Base-by-base conservation (phyloP, 2,888 invertebrate genomes). In the Apamea crenata region DNA sequence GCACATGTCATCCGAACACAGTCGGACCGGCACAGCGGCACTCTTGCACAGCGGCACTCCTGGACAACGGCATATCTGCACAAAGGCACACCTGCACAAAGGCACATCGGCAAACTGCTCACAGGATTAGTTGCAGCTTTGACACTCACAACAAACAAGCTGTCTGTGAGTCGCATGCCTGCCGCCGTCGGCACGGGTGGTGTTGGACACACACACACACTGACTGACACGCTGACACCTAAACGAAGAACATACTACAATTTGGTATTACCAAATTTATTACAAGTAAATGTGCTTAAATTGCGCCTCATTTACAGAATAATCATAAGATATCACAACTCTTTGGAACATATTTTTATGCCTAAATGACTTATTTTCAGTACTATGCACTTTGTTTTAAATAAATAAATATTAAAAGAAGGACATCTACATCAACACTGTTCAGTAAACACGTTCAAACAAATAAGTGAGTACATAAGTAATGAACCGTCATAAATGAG, bases 131-230 rank as follows among this genome's bases (percentile, higher is more conserved):
- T 44, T 47, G 47, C 21, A 36, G n/a, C 75, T 70, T 56, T 72
- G 75, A 44, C 53, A 32, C n/a, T 14, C 25, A 56, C 75, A 47
- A n/a, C 59, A 36, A 61, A 74, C 56, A 73, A 61, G 40, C 18
- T 29, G 73, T 36, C 29, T 71, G 72, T 29, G 40, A 8, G n/a
- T 29, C 70, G 8, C 73, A 32, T 36, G 16, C 7, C 50, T 25
- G 5, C 25, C 53, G 7, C 18, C 61, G 29, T 29, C 16, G 14
- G n/a, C n/a, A n/a, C 61, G 61, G 16, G 3, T 61, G 61, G 29
- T 47, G 29, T 47, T 47, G 47, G 16, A 47, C 47, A 16, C 4
- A 47, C 47, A 47, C 47, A 40, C 40, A 40, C 40, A 36, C 36
- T 36, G 36, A 36, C 2, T 36, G 36, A 36, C 36, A 36, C 36